Base-by-base conservation (phyloP, 2,113 vertebrate genomes). In the Eretmochelys imbricata region DNA sequence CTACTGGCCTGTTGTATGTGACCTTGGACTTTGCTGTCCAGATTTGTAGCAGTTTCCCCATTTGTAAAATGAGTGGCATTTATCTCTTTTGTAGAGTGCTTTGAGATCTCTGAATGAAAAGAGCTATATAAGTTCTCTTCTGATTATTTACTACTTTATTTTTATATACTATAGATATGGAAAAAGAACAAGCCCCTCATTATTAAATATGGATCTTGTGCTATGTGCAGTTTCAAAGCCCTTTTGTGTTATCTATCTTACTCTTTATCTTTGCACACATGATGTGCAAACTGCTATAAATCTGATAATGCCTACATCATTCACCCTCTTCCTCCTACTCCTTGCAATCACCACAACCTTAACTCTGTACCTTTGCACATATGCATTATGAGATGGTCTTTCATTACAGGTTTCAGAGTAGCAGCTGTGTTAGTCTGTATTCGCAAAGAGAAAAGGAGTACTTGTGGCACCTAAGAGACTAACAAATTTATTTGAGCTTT, bases 241-340 rank as follows among this genome's bases (percentile, higher is more conserved):
- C 9, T 42, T 84, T 42, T 75, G 38, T 22, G 29, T 82, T 53
- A 46, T 57, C 29, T 69, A 82, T 35, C 7, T 1, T 51, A 46
- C 24, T 48, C 16, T n/a, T 13, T 20, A 9, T 54, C 38, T 75
- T 75, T 75, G 62, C 22, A 78, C 35, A 7, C 29, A 1, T 10
- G 6, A 1, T 9, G 42, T 53, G 5, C 11, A 46, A 46, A 2
- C 0, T 1, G 53, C 38, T 76, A 76, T 42, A 76, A 19, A 46
- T 76, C 5, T 27, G 48, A 38, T 1, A 24, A 35, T 2, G 31
- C 4, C 0, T 4, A 38, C 20, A 5, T 46, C 51, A 25, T 54
- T 49, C 79, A 75, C 51, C 38, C 46, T 16, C 12, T 82, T 62
- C 25, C 69, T 89, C 17, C 49, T 51, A 31, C 51, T 62, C 65